A percentile compares a stretch with the other conserved stretches of the same genome.
phyloP scores from a whole-genome alignment of 1,140 invertebrate genomes.

The Dufourea novaeangliae region DNA sequence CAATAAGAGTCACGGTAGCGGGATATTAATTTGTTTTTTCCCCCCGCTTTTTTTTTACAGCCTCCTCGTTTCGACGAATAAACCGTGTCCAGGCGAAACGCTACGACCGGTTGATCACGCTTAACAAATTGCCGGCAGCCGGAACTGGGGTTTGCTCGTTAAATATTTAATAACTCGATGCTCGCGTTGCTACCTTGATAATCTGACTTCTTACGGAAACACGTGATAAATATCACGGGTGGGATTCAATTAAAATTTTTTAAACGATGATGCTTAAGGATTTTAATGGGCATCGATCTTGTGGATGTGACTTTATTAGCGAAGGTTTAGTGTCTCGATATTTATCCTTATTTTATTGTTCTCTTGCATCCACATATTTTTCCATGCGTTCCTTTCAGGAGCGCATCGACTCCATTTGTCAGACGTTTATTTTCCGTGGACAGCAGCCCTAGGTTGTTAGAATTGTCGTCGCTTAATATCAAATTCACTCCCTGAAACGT shows the following conservation, averaged over 20 bases:
- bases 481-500: not conserved
- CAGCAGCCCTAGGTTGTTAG: not conserved
- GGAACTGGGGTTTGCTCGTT: constrained; percentile 2
- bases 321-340: no score
- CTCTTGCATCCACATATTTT: no score
- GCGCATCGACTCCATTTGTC: no score
- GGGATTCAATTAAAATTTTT: not conserved
- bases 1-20: not conserved
- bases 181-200: not conserved
- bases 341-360: no score
- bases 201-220: not conserved
- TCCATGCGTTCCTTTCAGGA: no score
- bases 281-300: not conserved
- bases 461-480: not conserved
- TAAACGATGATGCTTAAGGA: not conserved
- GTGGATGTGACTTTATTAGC: no score
- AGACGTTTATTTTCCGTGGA: not conserved
- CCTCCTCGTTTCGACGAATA: not conserved
- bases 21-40: not conserved
- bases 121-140: not conserved
- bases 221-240: not conserved
- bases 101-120: not conserved
- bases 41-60: not conserved
- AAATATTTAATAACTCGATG: constrained; percentile 3
- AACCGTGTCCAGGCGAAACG: not conserved